Conservation (phyloP, 2,797 vertebrate genomes). For the Pelodytes ibericus region DNA sequence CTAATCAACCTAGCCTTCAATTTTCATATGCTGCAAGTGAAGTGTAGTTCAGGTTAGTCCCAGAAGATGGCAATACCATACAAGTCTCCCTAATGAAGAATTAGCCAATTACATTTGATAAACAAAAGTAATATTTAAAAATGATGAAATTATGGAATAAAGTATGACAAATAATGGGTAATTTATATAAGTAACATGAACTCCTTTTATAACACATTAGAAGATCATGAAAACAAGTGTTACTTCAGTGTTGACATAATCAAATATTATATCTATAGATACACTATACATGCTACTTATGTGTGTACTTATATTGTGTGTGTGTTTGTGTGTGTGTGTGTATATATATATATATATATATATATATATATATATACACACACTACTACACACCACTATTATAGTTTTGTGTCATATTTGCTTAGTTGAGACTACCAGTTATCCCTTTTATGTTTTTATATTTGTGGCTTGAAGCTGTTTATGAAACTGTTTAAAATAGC, state of each 20-base stretch:
- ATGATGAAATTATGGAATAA: slow-evolving; percentile 12
- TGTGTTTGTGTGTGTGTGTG: too few species aligned
- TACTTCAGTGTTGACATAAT: neutral
- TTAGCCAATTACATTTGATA: slow-evolving; percentile 17
- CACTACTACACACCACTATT: too few species aligned
- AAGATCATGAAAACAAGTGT: slow-evolving; percentile 11
- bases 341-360: too few species aligned
- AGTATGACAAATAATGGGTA: slow-evolving; percentile 13
- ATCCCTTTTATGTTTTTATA: too few species aligned
- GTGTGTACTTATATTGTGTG: neutral
- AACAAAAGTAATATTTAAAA: slow-evolving; percentile 22
- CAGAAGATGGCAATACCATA: slow-evolving; percentile 43
- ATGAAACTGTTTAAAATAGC: too few species aligned
- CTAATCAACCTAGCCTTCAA: too few species aligned
- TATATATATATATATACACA: too few species aligned
- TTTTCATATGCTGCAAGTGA: neutral
- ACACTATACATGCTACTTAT: too few species aligned
- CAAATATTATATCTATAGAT: too few species aligned
- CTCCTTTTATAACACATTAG: slow-evolving; percentile 7
- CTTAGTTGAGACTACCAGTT: too few species aligned
- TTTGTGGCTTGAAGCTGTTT: too few species aligned
- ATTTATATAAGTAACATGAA: slow-evolving; percentile 26
- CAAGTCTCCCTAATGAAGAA: slow-evolving; percentile 19
- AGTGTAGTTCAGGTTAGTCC: slow-evolving; percentile 18
- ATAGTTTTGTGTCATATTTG: too few species aligned